phyloP scores from a whole-genome alignment of 1,140 invertebrate genomes.

The Drosophila sulfurigaster region DNA sequence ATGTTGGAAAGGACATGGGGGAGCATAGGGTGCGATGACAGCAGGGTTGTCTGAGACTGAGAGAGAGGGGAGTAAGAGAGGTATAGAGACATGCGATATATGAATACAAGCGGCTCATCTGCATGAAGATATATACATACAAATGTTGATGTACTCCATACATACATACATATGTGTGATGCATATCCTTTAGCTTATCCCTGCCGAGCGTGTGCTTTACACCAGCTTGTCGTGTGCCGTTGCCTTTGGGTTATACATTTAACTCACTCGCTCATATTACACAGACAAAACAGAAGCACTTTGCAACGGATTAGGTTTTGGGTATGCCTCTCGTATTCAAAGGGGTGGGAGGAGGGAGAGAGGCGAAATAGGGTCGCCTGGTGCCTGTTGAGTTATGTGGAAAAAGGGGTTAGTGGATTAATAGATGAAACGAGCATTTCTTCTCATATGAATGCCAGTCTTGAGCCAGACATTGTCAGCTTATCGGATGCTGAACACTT shows the following conservation, averaged over 20 bases:
- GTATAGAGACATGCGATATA: slow-evolving; percentile 19
- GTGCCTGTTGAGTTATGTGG: slow-evolving; percentile 16
- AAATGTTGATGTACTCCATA: background rate
- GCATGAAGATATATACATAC: slow-evolving; percentile 27
- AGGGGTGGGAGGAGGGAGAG: background rate
- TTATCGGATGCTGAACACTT: background rate
- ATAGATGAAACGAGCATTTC: slow-evolving; percentile 38
- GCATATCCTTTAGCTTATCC: slow-evolving; percentile 71
- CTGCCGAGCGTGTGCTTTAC: slow-evolving; percentile 44
- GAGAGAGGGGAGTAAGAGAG: background rate
- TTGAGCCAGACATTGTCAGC: slow-evolving; percentile 2
- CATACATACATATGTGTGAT: background rate
- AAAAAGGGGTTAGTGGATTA: slow-evolving; percentile 58
- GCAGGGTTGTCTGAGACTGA: background rate
- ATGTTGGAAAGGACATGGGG: slow-evolving; percentile 17
- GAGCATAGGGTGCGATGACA: slow-evolving; percentile 36
- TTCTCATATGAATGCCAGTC: slow-evolving; percentile 16
- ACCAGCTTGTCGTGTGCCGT: slow-evolving; percentile 44
- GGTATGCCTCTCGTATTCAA: slow-evolving; percentile 39
- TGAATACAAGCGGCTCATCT: slow-evolving; percentile 39
- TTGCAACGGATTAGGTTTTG: slow-evolving; percentile 67
- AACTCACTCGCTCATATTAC: slow-evolving; percentile 64
- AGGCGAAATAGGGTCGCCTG: background rate
- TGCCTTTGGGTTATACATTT: slow-evolving; percentile 59
- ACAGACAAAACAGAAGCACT: slow-evolving; percentile 66